These are phyloP conservation scores for Amiota minor DNA, from an alignment of 2,888 invertebrate genomes.

Conservation along the genomic window DNA sequence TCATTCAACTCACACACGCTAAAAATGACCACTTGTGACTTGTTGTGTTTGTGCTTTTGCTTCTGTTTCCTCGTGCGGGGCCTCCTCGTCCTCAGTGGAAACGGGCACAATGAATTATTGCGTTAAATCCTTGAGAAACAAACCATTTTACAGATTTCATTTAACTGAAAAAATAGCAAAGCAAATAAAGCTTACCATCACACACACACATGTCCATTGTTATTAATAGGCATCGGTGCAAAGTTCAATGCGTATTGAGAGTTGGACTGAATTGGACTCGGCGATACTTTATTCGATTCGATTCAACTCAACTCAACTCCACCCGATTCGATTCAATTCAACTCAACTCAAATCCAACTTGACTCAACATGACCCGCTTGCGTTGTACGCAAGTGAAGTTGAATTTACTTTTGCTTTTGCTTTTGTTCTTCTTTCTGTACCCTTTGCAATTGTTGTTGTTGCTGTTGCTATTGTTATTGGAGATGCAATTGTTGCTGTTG, in stretches of 20 bases:
- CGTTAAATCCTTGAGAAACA: slow-evolving; percentile 3
- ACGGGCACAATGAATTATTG: slow-evolving; percentile 8
- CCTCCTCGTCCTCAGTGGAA: neutral
- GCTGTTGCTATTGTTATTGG: neutral
- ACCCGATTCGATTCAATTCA: neutral
- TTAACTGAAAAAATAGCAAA: neutral
- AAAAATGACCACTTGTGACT: no score
- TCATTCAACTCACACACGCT: no score
- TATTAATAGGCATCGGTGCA: slow-evolving; percentile 47
- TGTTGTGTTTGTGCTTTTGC: neutral
- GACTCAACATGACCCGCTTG: neutral
- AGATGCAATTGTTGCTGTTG: neutral
- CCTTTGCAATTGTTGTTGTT: neutral
- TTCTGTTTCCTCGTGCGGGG: neutral
- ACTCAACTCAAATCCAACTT: neutral
- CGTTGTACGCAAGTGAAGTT: neutral
- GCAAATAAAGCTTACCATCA: neutral
- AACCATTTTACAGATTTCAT: neutral
- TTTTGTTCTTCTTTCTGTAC: neutral
- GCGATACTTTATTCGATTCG: neutral
- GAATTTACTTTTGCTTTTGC: neutral
- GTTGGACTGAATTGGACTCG: no score
- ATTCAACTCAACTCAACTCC: neutral
- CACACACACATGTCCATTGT: slow-evolving; percentile 22
- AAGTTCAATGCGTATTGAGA: slow-evolving; percentile 17